Conservation (phyloP, 2,113 vertebrate genomes). For the Podilymbus podiceps region DNA sequence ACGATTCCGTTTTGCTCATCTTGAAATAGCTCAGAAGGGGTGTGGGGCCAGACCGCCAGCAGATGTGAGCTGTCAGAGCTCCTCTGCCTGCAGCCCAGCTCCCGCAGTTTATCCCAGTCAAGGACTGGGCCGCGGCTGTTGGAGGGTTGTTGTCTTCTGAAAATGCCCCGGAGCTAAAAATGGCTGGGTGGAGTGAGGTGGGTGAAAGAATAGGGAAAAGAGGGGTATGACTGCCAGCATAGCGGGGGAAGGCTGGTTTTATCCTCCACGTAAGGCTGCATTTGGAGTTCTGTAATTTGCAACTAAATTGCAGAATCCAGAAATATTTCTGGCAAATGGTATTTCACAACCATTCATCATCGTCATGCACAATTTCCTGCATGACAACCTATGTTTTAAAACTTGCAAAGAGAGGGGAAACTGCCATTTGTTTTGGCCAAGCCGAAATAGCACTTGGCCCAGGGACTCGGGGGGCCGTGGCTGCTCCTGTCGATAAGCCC, state of each 20-base stretch:
- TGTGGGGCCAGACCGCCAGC: background rate
- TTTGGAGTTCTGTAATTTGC: constrained; percentile 36
- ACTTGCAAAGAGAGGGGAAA: constrained; percentile 29
- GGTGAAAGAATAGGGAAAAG: background rate
- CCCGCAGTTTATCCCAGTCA: background rate
- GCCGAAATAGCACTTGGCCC: background rate
- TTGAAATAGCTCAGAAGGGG: background rate
- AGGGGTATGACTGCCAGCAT: background rate
- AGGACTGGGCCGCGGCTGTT: rapidly evolving
- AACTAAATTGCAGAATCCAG: constrained; percentile 53
- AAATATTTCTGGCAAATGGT: constrained; percentile 45
- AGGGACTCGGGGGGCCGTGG: background rate
- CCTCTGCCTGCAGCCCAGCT: background rate
- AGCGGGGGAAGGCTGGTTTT: background rate
- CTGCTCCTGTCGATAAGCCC: background rate
- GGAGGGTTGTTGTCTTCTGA: background rate
- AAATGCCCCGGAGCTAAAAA: background rate
- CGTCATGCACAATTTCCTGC: constrained; percentile 1
- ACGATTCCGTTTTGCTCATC: background rate
- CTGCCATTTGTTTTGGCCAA: constrained; percentile 59
- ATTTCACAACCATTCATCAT: constrained; percentile 59
- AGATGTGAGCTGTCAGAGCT: constrained; percentile 43
- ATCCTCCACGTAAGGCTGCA: background rate
- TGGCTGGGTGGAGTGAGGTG: background rate
- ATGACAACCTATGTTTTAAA: constrained; percentile 50